phyloP scores from a whole-genome alignment of 2,797 vertebrate genomes.

The Anabacerthia variegaticeps region DNA sequence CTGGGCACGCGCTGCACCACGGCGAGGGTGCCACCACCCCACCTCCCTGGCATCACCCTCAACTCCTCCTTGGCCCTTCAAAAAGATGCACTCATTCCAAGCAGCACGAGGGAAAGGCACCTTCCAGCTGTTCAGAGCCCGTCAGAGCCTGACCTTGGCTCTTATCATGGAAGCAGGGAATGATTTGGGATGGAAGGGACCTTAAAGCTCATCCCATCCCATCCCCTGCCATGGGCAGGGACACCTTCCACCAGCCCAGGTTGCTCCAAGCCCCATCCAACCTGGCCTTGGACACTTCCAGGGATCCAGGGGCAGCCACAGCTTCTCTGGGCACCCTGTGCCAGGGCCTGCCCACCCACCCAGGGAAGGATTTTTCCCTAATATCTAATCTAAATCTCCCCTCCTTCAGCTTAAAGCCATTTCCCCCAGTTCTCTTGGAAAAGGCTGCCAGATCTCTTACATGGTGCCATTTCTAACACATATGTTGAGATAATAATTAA shows the following conservation, averaged over 20 bases:
- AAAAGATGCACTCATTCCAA: not conserved
- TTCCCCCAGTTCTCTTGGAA: too few species aligned
- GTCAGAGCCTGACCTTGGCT: not conserved
- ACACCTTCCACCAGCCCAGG: not conserved
- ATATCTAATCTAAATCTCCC: not conserved
- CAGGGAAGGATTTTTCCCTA: not conserved
- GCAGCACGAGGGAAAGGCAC: not conserved
- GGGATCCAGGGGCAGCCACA: not conserved
- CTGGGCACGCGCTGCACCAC: not conserved
- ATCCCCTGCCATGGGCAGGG: not conserved
- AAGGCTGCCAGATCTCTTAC: not conserved
- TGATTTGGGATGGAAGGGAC: not conserved
- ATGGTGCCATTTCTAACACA: not conserved
- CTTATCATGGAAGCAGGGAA: accelerated
- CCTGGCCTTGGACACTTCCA: not conserved
- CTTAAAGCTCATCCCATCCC: accelerated
- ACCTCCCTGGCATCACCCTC: not conserved
- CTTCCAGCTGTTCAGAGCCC: not conserved
- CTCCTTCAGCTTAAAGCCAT: not conserved
- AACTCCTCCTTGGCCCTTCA: not conserved
- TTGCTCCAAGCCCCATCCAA: not conserved
- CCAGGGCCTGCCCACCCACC: not conserved
- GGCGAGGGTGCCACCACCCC: not conserved
- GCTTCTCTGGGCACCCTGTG: not conserved
- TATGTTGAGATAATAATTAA: not conserved